These are phyloP conservation scores for Engystomops pustulosus DNA, from an alignment of 2,113 vertebrate genomes.

Conservation along the genomic window DNA sequence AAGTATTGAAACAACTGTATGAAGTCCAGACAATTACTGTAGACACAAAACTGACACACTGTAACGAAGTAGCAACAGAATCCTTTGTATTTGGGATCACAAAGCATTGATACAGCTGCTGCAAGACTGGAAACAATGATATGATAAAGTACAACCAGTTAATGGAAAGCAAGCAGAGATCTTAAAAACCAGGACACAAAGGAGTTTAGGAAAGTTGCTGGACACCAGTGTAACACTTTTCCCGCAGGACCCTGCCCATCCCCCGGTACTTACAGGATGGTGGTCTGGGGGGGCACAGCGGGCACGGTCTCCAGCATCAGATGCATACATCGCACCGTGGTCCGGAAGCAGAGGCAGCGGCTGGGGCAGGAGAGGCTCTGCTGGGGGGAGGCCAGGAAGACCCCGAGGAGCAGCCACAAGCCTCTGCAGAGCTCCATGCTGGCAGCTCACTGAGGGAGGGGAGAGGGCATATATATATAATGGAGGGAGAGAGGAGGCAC, in stretches of 20 bases:
- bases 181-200: not conserved
- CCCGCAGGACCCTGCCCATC: too few relatives aligned
- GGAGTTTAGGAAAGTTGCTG: too few relatives aligned
- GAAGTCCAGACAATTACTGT: too few relatives aligned
- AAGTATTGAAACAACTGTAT: too few relatives aligned
- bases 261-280: conserved; percentile 96
- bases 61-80: too few relatives aligned
- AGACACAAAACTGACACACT: too few relatives aligned
- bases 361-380: conserved; percentile 80
- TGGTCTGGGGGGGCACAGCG: conserved; percentile 86
- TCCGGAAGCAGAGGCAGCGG: conserved; percentile 94
- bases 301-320: conserved; percentile 91
- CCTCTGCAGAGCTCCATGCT: conserved; percentile 65
- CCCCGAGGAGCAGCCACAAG: conserved; percentile 60
- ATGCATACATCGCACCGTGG: conserved; percentile 97
- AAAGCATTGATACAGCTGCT: too few relatives aligned
- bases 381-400: conserved; percentile 67
- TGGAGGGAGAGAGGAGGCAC: conserved; percentile 36
- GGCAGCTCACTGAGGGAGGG: not conserved
- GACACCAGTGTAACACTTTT: too few relatives aligned
- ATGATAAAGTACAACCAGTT: too few relatives aligned
- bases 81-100: too few relatives aligned
- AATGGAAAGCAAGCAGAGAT: not conserved
- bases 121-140: too few relatives aligned
- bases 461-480: conserved; percentile 21